Base-by-base conservation (phyloP, 1,140 invertebrate species). In the Calycopis cecrops region DNA sequence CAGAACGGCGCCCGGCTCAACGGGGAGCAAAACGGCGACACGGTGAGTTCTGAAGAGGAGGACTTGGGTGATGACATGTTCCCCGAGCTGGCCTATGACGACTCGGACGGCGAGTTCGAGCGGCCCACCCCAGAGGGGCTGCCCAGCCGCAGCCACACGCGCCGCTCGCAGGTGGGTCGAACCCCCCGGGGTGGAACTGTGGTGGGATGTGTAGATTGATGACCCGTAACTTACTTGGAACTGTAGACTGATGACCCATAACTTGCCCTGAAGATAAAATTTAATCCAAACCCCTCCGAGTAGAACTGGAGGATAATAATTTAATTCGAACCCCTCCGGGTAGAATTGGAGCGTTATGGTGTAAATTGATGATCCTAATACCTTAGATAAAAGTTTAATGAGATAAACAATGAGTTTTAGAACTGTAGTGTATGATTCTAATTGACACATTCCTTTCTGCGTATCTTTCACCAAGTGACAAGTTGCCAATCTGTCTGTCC, bases 11-110 rank as follows among this genome's bases (percentile, higher is more conserved):
- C 63, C 9, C 55, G 64, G 35, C 53, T 49, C 57, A 76, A 77
- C 68, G 73, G 74, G 11, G 69, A 67, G 11, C 52, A 63, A 10
- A 64, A 65, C 44, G 72, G 65, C 55, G 71, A 63, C 57, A 71
- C 70, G 65, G 80, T 72, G 63, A 79, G 77, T 70, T 71, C 72
- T 21, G 76, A 74, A 38, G 71, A 76, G 49, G 72, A 73, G 35
- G 74, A 73, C 35, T 57, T 68, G 28, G 73, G 67, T 3, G 80
- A 82, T 60, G 73, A 82, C 53, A 59, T 74, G 68, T 85, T 83
- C 73, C 82, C 82, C 2, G 82, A 85, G 52, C 69, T 85, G 14
- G 66, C 76, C 4, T 85, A 85, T 57, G 82, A 85, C 10, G 81
- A 85, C 28, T 80, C 76, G 0, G 82, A 85, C 52, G 65, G 55